Conservation (phyloP, 2,888 invertebrate species). For the Pyrgus malvae region DNA sequence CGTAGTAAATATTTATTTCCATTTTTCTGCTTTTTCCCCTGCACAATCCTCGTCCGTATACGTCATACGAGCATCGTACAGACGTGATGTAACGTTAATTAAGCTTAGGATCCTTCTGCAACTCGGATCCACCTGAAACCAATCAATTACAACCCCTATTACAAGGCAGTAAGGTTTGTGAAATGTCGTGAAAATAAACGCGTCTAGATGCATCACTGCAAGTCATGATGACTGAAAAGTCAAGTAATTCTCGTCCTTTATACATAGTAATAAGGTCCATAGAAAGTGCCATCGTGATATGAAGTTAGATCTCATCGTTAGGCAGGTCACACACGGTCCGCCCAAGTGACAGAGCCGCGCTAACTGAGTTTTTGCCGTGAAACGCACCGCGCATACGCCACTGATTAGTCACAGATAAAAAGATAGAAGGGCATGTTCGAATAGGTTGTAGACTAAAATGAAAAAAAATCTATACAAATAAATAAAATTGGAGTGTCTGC, state of each 20-base stretch:
- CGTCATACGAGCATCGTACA: slow-evolving; percentile 12
- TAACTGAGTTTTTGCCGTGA: slow-evolving; percentile 32
- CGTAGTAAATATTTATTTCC: slow-evolving; percentile 26
- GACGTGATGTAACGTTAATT: slow-evolving; percentile 26
- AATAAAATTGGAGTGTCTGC: too few species aligned
- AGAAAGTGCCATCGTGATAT: background rate
- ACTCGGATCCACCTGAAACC: too few species aligned
- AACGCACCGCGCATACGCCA: slow-evolving; percentile 26
- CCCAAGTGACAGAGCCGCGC: slow-evolving; percentile 28
- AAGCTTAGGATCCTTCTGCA: slow-evolving; percentile 4
- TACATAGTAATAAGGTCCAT: background rate
- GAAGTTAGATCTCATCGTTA: slow-evolving; percentile 16
- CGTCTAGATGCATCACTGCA: too few species aligned
- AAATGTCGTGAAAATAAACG: too few species aligned
- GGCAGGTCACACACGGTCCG: slow-evolving; percentile 26
- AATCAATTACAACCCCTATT: background rate
- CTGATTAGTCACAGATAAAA: slow-evolving; percentile 21
- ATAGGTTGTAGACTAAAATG: too few species aligned
- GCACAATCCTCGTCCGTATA: slow-evolving; percentile 11
- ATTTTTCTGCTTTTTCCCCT: slow-evolving; percentile 20
- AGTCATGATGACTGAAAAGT: background rate
- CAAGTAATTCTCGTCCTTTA: background rate
- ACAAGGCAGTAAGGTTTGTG: background rate
- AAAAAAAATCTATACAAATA: too few species aligned
- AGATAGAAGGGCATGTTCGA: too few species aligned